These are phyloP conservation scores for Myiotriccus ornatus DNA, from an alignment of 2,797 vertebrate genomes.

Conservation along the genomic window DNA sequence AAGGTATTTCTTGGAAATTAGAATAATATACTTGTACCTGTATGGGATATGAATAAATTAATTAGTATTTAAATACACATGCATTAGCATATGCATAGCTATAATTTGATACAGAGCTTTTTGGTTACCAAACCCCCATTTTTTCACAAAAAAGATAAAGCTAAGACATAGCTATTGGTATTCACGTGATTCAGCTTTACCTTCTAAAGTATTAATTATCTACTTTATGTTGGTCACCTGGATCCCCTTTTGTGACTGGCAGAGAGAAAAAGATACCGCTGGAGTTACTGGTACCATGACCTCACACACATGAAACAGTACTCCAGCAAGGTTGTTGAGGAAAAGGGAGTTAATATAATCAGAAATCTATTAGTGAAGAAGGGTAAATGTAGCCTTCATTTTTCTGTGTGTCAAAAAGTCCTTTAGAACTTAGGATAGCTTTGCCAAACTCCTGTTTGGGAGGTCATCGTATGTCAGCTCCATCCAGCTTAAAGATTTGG, in stretches of 20 bases:
- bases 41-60: neutral
- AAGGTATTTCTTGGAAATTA: neutral
- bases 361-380: neutral
- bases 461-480: neutral
- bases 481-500: neutral
- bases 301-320: neutral
- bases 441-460: neutral
- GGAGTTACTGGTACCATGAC: neutral
- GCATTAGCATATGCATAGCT: neutral
- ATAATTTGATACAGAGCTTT: neutral
- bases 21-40: neutral
- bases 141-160: neutral
- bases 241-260: neutral
- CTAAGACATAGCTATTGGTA: neutral
- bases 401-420: neutral
- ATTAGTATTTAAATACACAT: neutral
- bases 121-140: neutral
- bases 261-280: neutral
- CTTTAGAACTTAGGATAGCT: neutral
- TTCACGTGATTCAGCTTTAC: neutral
- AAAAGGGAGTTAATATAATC: neutral
- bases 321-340: neutral
- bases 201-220: neutral
- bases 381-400: neutral
- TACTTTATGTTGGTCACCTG: neutral